These are phyloP conservation scores for Crotalus horridus DNA, from an alignment of 2,113 vertebrate species.

Conservation along the genomic window DNA sequence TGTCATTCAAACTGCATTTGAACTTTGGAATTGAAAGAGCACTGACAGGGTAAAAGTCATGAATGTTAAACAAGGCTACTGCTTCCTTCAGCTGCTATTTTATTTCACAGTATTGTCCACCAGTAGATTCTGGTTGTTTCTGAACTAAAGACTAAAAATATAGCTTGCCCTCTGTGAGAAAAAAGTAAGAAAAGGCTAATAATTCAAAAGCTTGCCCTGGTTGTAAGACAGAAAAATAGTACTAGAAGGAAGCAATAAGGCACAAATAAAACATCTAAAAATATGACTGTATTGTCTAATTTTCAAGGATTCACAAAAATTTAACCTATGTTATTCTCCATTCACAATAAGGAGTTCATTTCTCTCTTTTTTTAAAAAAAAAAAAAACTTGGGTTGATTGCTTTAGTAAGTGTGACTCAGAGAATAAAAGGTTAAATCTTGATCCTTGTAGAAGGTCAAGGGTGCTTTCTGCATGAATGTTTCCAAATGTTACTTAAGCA, in stretches of 20 bases:
- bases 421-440: not conserved
- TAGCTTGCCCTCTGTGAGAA: not conserved
- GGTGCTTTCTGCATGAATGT: not conserved
- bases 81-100: not conserved
- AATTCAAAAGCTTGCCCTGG: not conserved
- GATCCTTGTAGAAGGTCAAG: not conserved
- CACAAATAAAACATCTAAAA: not conserved
- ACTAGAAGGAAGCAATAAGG: not conserved
- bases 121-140: conserved; percentile 13
- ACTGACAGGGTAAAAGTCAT: conserved; percentile 17
- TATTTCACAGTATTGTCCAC: conserved; percentile 15
- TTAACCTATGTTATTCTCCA: not conserved
- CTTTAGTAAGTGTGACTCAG: not conserved
- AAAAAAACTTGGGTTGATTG: not conserved
- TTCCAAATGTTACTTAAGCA: not conserved
- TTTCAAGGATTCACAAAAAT: not conserved
- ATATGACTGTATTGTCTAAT: not conserved
- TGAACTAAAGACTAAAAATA: conserved; percentile 4
- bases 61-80: conserved; percentile 21
- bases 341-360: not conserved
- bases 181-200: not conserved
- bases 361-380: not conserved
- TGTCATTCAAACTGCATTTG: conserved; percentile 27
- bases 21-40: conserved; percentile 29
- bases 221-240: not conserved